Evolutionary conservation across 2,888 invertebrate species (phyloP).

Genomic region (Podabrus alpinus): DNA sequence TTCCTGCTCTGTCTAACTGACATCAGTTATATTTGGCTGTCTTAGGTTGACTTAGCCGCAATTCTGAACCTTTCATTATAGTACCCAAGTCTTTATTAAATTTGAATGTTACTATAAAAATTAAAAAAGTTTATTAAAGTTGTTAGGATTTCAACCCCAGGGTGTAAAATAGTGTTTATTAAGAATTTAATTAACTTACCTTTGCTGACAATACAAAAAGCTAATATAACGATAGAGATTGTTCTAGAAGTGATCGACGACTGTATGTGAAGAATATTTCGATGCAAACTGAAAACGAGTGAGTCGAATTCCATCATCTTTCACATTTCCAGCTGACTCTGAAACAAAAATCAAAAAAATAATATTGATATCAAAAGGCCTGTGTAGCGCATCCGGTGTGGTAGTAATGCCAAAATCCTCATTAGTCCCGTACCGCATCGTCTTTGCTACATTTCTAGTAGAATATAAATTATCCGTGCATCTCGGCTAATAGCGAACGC

Average conservation of each 20-base stretch:
- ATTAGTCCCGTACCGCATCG: conserved; percentile 42
- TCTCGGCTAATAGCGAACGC: conserved; percentile 41
- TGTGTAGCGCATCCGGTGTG: conserved; percentile 37
- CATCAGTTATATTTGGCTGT: conserved; percentile 45
- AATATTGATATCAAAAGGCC: conserved; percentile 35
- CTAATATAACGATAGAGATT: conserved; percentile 5
- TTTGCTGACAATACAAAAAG: neutral
- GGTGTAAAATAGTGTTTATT: neutral
- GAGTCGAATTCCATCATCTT: conserved; percentile 31
- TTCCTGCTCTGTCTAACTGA: conserved; percentile 44
- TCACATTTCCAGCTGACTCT: conserved; percentile 39
- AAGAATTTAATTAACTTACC: conserved; percentile 8
- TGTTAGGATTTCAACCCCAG: neutral
- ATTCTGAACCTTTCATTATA: conserved; percentile 19
- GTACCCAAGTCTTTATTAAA: conserved; percentile 1
- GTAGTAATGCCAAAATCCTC: conserved; percentile 43
- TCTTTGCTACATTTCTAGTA: conserved; percentile 49
- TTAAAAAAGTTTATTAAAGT: neutral
- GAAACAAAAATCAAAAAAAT: conserved; percentile 37
- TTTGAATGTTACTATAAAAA: neutral
- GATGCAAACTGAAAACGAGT: neutral
- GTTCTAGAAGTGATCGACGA: conserved; percentile 24
- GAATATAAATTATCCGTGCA: conserved; percentile 50
- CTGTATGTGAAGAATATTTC: neutral
- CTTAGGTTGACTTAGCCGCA: conserved; percentile 43